Conservation (phyloP, 2,888 invertebrate genomes). For the Liopterus haemorrhoidalis region DNA sequence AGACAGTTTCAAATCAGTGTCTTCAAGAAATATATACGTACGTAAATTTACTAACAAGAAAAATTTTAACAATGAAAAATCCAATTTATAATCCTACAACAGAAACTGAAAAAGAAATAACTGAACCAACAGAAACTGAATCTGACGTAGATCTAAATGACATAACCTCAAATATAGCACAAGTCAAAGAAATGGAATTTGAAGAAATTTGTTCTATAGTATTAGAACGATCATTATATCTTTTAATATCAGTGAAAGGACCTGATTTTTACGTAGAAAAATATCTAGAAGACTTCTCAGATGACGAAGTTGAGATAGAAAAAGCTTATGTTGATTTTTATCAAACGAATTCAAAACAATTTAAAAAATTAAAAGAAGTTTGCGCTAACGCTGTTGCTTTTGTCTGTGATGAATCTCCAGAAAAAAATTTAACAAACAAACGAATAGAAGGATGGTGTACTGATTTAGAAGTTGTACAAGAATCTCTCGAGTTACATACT, state of each 20-base stretch:
- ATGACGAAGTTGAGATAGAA: slow-evolving; percentile 38
- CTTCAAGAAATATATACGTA: slow-evolving; percentile 42
- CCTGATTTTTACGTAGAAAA: slow-evolving; percentile 29
- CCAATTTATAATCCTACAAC: slow-evolving; percentile 11
- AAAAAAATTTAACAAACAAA: slow-evolving; percentile 26
- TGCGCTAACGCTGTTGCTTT: slow-evolving; percentile 40
- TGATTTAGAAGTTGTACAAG: slow-evolving; percentile 38
- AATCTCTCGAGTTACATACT: slow-evolving; percentile 41
- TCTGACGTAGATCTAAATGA: slow-evolving; percentile 23
- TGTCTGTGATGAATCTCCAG: slow-evolving; percentile 41
- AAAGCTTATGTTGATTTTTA: slow-evolving; percentile 42
- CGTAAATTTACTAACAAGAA: slow-evolving; percentile 31
- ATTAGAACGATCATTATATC: slow-evolving; percentile 48
- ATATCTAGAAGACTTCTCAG: slow-evolving; percentile 30
- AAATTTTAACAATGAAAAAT: slow-evolving; percentile 21
- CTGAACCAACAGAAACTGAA: slow-evolving; percentile 15
- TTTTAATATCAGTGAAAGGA: slow-evolving; percentile 49
- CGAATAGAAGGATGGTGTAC: slow-evolving; percentile 40
- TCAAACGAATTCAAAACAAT: slow-evolving; percentile 32
- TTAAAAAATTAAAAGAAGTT: slow-evolving; percentile 35
- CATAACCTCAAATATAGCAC: slow-evolving; percentile 20
- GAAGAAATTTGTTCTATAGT: slow-evolving; percentile 45
- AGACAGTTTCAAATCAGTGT: slow-evolving; percentile 37
- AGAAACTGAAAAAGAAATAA: slow-evolving; percentile 11
- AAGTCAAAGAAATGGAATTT: slow-evolving; percentile 28